Conservation (phyloP, 2,888 invertebrate genomes). For the Zhuqinia jingwanae region DNA sequence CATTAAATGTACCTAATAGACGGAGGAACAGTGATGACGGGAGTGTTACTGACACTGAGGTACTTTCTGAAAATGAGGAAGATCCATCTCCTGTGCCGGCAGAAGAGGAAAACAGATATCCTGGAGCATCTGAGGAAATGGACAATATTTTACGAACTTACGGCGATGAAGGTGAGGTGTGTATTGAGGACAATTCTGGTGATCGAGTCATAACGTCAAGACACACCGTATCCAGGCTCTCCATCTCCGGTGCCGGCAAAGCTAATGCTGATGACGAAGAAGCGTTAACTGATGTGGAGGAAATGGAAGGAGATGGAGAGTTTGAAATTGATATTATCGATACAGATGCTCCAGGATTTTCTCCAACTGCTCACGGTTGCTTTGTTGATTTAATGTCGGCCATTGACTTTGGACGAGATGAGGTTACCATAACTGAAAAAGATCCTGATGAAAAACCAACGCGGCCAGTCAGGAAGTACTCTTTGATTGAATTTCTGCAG, state of each 20-base stretch:
- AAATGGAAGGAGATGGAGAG: slow-evolving; percentile 81
- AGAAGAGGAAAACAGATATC: slow-evolving; percentile 31
- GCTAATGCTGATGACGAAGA: slow-evolving; percentile 81
- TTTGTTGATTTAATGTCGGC: slow-evolving; percentile 5
- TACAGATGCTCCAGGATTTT: slow-evolving; percentile 54
- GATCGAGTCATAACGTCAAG: slow-evolving; percentile 62
- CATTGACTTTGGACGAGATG: background rate
- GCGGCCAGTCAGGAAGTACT: slow-evolving; percentile 50
- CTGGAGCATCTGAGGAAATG: slow-evolving; percentile 58
- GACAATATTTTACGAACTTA: slow-evolving; percentile 71
- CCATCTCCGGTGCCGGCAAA: background rate
- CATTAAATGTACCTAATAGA: slow-evolving; percentile 16
- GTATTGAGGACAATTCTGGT: slow-evolving; percentile 69
- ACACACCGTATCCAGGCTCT: slow-evolving; percentile 29
- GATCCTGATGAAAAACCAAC: slow-evolving; percentile 9
- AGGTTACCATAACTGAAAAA: slow-evolving; percentile 55
- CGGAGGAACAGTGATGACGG: slow-evolving; percentile 54
- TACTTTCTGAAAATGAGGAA: slow-evolving; percentile 74
- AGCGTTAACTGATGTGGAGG: slow-evolving; percentile 82
- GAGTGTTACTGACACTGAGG: slow-evolving; percentile 75
- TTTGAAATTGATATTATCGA: slow-evolving; percentile 61
- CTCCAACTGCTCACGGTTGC: slow-evolving; percentile 45
- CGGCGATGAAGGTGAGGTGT: slow-evolving; percentile 72
- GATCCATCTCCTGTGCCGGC: slow-evolving; percentile 20
- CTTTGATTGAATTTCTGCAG: slow-evolving; percentile 55